Evolutionary conservation across 2,888 invertebrate species (phyloP), one percentile per base, ranked within the genome.

Genomic region (Crossocerus cetratus): DNA sequence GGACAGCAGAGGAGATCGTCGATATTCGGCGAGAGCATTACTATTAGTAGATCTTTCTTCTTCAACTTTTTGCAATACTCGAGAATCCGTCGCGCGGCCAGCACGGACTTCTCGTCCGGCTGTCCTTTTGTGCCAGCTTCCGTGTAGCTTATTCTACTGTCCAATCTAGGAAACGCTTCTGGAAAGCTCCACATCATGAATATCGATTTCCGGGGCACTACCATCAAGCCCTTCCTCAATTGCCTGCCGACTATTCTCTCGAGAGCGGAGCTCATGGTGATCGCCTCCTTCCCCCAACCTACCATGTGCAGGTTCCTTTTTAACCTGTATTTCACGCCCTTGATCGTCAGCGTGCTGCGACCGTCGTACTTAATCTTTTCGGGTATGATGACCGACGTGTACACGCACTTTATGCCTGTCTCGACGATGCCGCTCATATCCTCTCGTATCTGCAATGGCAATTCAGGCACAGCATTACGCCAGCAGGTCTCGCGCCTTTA

Each of bases 1-100:
- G 94, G 94, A 13, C 90, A 88, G n/a, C 93, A 92, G 3, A 95
- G 87, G 13, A 95, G 89, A 21, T 94, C 93, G n/a, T 94, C 94
- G 1, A 94, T 93, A 14, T 94, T 94, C 58, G 94, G 94, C 86
- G 90, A 90, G 14, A 94, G 92, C 32, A 94, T 89, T 2, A 93
- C 92, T 21, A 94, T 81, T 20, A 94, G 86, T 18, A 94, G 80
- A 80, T 93, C 93, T 21, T 87, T 81, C 55, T 89, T 86, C 23
- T 86, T 87, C 49, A 92, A 87, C 16, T 82, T 83, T 60, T 89
- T 80, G 1, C 92, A 91, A 65, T 93, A 85, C 0, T 91, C 78
- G 2, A 90, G 82, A 58, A 94, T 93, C 62, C 88, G 86, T 57
- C 86, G 80, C 0, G 94, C 92, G 0, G 92, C 91, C 11, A 73